Percentiles rank a stretch among this genome's conserved stretches.
These are phyloP conservation scores for Spisula solida DNA, from an alignment of 2,888 invertebrate species.

Conservation along the genomic window DNA sequence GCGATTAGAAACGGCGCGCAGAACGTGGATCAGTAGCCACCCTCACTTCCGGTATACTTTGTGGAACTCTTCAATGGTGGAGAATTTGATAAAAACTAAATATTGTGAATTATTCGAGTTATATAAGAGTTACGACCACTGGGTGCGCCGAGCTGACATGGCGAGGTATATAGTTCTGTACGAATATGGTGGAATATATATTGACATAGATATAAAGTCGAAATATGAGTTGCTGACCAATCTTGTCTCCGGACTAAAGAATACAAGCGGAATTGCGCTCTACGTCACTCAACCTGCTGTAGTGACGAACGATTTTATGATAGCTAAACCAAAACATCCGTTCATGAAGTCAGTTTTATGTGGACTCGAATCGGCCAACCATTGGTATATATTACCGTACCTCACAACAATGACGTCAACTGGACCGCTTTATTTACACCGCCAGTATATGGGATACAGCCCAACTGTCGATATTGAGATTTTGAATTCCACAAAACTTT, in stretches of 20 bases:
- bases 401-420: constrained; percentile 62
- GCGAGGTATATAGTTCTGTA: constrained; percentile 56
- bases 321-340: constrained; percentile 56
- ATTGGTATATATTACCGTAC: constrained; percentile 59
- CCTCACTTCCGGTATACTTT: constrained; percentile 46
- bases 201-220: constrained; percentile 56
- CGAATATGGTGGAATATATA: constrained; percentile 56
- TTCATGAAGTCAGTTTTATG: constrained; percentile 55
- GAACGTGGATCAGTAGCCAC: constrained; percentile 40
- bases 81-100: constrained; percentile 36
- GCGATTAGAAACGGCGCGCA: neutral
- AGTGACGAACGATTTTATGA: constrained; percentile 62
- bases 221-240: neutral
- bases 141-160: constrained; percentile 57
- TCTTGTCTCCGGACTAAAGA: constrained; percentile 1
- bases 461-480: constrained; percentile 33
- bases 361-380: constrained; percentile 47
- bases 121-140: constrained; percentile 55
- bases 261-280: constrained; percentile 39
- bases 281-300: constrained; percentile 57
- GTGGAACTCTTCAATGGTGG: constrained; percentile 53
- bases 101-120: constrained; percentile 44
- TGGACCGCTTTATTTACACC: constrained; percentile 60
- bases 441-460: constrained; percentile 37
- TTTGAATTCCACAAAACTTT: constrained; percentile 25